Percentiles rank a stretch among this genome's conserved stretches.
These are phyloP conservation scores for Dryoscopus gambensis DNA, from an alignment of 2,113 vertebrate genomes.

Conservation along the genomic window DNA sequence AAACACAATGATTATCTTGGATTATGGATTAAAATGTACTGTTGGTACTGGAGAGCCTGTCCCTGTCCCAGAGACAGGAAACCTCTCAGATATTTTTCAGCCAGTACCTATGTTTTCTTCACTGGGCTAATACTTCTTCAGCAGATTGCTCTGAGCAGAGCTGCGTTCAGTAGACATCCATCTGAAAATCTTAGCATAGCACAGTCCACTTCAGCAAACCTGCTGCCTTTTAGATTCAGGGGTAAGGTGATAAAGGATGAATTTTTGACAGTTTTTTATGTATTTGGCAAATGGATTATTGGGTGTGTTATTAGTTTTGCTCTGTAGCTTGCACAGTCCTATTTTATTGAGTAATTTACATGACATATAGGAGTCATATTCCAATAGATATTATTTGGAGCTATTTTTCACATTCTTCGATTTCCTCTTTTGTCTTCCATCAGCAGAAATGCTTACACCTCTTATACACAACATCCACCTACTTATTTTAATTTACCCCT, in stretches of 20 bases:
- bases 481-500: not conserved
- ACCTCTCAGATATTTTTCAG: not conserved
- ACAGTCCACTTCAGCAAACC: not conserved
- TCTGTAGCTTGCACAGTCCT: not conserved
- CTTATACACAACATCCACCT: not conserved
- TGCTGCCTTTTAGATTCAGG: not conserved
- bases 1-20: not conserved
- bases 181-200: not conserved
- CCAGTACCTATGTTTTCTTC: not conserved
- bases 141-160: not conserved
- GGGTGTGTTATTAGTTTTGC: not conserved
- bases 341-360: slow-evolving; percentile 20
- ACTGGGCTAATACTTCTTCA: not conserved
- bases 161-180: not conserved
- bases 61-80: not conserved
- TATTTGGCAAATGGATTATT: not conserved
- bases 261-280: not conserved
- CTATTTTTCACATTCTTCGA: not conserved
- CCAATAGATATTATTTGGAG: not conserved
- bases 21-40: not conserved
- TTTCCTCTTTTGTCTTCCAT: not conserved
- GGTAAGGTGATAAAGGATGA: not conserved
- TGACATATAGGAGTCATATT: not conserved
- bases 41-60: not conserved
- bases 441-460: not conserved